Conservation (phyloP, 2,797 vertebrate genomes). For the Enteromius unitaeniatus region DNA sequence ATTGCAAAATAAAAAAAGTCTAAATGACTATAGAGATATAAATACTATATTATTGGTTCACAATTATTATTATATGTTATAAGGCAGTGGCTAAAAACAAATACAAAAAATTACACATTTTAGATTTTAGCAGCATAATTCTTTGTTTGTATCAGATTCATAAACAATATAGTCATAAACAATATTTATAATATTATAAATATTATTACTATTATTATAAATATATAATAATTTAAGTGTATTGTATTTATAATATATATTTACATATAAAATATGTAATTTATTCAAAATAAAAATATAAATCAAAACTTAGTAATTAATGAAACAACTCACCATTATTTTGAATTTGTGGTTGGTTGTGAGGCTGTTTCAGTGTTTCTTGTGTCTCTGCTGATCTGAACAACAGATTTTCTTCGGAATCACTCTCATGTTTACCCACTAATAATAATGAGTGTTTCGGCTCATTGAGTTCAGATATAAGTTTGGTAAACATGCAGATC, state of each 20-base stretch:
- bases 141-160: neutral
- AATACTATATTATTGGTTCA: no score
- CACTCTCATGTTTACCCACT: neutral
- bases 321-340: neutral
- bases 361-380: neutral
- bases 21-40: no score
- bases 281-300: neutral
- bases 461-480: conserved; percentile 18
- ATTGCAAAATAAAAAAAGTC: neutral
- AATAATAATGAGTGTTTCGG: neutral
- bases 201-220: neutral
- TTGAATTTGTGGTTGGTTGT: neutral
- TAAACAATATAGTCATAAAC: neutral
- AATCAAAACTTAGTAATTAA: neutral
- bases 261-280: neutral
- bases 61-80: no score
- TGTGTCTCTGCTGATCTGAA: neutral
- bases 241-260: neutral
- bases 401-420: neutral
- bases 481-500: conserved; percentile 19
- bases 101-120: no score
- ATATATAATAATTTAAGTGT: neutral
- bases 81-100: neutral
- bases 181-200: neutral
- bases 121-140: neutral